These are phyloP conservation scores for Apodemia zela DNA, from an alignment of 2,888 invertebrate genomes.

Conservation along the genomic window DNA sequence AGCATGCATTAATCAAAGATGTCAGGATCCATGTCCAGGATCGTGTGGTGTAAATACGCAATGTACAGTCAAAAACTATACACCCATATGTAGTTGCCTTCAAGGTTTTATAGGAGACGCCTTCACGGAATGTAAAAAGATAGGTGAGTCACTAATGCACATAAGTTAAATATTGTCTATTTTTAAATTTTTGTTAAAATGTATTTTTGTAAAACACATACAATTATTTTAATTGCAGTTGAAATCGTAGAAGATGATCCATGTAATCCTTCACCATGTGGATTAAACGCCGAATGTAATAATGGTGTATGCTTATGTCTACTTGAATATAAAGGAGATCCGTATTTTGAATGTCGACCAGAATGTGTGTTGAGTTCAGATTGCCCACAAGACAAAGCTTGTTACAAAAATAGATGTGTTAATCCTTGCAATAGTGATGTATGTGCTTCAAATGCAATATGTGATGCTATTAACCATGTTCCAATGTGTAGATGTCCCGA, in stretches of 20 bases:
- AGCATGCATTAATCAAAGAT: conserved; percentile 88
- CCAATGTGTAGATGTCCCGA: conserved; percentile 86
- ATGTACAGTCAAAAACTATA: conserved; percentile 85
- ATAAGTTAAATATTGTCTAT: neutral
- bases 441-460: conserved; percentile 85
- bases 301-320: conserved; percentile 82
- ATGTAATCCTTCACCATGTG: conserved; percentile 85
- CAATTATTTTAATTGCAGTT: conserved; percentile 39
- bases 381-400: conserved; percentile 83
- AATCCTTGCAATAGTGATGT: conserved; percentile 85
- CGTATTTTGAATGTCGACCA: conserved; percentile 84
- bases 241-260: conserved; percentile 63
- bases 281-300: conserved; percentile 80
- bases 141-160: conserved; percentile 55
- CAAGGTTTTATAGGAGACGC: conserved; percentile 87
- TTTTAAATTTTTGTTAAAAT: too few relatives aligned
- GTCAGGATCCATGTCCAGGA: conserved; percentile 90
- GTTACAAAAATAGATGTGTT: conserved; percentile 84
- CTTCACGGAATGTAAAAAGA: conserved; percentile 81
- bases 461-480: conserved; percentile 86
- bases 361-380: conserved; percentile 86
- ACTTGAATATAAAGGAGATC: conserved; percentile 83
- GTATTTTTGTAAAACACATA: too few relatives aligned
- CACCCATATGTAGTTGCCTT: conserved; percentile 86
- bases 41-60: conserved; percentile 85